Conservation (phyloP, 2,797 vertebrate genomes). For the Crenichthys baileyi region DNA sequence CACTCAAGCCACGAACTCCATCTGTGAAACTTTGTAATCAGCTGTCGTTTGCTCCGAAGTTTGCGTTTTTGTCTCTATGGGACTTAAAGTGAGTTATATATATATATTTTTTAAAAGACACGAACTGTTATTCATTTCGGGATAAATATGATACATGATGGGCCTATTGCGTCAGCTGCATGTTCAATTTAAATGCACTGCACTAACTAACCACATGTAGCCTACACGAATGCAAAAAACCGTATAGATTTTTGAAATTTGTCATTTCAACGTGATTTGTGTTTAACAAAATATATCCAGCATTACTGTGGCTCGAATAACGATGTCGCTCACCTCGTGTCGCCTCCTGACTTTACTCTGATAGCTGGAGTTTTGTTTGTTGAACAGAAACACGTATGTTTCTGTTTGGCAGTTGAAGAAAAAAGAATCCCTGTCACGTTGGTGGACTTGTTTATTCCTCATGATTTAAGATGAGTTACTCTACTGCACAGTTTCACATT, state of each 20-base stretch:
- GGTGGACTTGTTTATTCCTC: background rate
- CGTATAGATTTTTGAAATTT: background rate
- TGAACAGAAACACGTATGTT: background rate
- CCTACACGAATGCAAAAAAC: slow-evolving; percentile 3
- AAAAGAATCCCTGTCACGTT: background rate
- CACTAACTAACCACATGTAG: slow-evolving; percentile 6
- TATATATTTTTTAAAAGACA: background rate
- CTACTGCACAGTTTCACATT: slow-evolving; percentile 8
- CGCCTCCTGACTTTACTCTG: background rate
- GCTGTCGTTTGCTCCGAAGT: slow-evolving; percentile 29
- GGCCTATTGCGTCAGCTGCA: background rate
- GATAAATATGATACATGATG: background rate
- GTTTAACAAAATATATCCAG: background rate
- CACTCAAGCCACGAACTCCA: slow-evolving; percentile 25
- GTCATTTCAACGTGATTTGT: background rate
- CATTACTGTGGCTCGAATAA: background rate
- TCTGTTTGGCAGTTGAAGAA: background rate
- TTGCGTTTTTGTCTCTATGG: background rate
- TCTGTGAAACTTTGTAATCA: slow-evolving; percentile 35
- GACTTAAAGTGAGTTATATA: background rate
- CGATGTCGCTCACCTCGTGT: slow-evolving; percentile 13
- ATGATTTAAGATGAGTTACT: slow-evolving; percentile 17
- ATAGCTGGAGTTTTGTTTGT: background rate
- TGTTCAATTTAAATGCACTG: slow-evolving; percentile 25
- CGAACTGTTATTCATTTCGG: slow-evolving; percentile 25